phyloP scores from a whole-genome alignment of 1,140 invertebrate species.

The Zaprionus tsacasi region DNA sequence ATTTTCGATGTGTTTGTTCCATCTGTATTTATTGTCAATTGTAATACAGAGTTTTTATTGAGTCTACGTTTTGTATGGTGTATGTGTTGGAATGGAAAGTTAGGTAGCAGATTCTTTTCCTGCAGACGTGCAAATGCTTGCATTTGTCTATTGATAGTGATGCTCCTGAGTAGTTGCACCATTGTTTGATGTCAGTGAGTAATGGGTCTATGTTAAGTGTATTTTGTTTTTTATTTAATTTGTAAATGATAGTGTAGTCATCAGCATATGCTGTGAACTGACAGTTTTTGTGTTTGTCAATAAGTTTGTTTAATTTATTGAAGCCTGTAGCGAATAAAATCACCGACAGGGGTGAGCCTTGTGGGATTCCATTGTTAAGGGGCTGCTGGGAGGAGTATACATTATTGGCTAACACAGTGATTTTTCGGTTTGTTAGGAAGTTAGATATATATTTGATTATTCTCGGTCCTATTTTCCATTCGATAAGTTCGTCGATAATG shows the following conservation, averaged over 20 bases:
- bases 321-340: too few relatives aligned
- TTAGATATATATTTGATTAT: slow-evolving; percentile 1
- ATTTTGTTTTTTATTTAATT: too few relatives aligned
- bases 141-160: not conserved
- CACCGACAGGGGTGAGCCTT: too few relatives aligned
- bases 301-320: too few relatives aligned
- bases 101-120: slow-evolving; percentile 4
- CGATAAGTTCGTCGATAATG: not conserved
- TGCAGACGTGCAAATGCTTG: slow-evolving; percentile 10
- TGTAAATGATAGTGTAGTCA: too few relatives aligned
- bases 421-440: slow-evolving; percentile 1
- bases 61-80: slow-evolving; percentile 5
- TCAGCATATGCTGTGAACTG: too few relatives aligned
- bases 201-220: too few relatives aligned
- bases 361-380: too few relatives aligned
- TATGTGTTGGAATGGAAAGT: slow-evolving; percentile 1
- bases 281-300: too few relatives aligned
- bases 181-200: too few relatives aligned
- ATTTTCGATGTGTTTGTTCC: slow-evolving; percentile 6
- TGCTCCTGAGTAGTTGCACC: too few relatives aligned
- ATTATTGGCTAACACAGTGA: not conserved
- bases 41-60: slow-evolving; percentile 8
- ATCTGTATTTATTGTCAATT: slow-evolving; percentile 8
- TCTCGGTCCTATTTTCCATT: not conserved
- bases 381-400: not conserved